These are phyloP conservation scores for Ethmia dodecea DNA, from an alignment of 2,888 invertebrate species.

Conservation along the genomic window DNA sequence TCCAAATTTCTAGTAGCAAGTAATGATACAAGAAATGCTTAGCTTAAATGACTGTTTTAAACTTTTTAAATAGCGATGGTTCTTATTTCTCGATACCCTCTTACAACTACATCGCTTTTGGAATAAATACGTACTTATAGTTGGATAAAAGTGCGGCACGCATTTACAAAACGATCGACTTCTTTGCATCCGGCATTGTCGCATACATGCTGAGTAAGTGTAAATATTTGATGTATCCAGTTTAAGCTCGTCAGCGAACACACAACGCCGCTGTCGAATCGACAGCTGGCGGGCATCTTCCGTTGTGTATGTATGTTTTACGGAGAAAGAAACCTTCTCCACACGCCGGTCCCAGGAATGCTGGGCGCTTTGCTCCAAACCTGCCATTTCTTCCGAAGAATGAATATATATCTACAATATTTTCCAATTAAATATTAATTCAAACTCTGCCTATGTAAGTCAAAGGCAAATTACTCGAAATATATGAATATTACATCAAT, in stretches of 20 bases:
- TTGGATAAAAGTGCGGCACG: slow-evolving; percentile 84
- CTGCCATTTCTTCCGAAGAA: slow-evolving; percentile 83
- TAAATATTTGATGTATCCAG: slow-evolving; percentile 79
- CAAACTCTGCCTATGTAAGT: background rate
- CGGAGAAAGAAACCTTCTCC: slow-evolving; percentile 80
- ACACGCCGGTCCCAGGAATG: slow-evolving; percentile 82
- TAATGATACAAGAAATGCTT: too few relatives aligned
- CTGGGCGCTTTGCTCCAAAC: slow-evolving; percentile 82
- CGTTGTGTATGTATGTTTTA: slow-evolving; percentile 87
- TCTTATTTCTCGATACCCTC: too few relatives aligned
- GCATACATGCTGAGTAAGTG: slow-evolving; percentile 85
- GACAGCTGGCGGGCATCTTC: slow-evolving; percentile 83
- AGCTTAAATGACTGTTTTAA: too few relatives aligned
- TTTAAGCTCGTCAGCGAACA: slow-evolving; percentile 82
- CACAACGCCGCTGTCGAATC: slow-evolving; percentile 82
- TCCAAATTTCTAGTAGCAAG: too few relatives aligned
- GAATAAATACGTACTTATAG: slow-evolving; percentile 75
- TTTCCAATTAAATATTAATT: too few relatives aligned
- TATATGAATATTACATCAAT: slow-evolving; percentile 50
- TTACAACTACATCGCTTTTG: too few relatives aligned
- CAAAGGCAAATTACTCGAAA: background rate
- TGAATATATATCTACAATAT: slow-evolving; percentile 81
- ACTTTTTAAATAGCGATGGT: too few relatives aligned
- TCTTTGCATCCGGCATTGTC: slow-evolving; percentile 84
- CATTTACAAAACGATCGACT: slow-evolving; percentile 81